Evolutionary conservation across 2,888 invertebrate species (phyloP), one percentile per base, ranked within the genome.

Genomic region (Drosophila yooni): DNA sequence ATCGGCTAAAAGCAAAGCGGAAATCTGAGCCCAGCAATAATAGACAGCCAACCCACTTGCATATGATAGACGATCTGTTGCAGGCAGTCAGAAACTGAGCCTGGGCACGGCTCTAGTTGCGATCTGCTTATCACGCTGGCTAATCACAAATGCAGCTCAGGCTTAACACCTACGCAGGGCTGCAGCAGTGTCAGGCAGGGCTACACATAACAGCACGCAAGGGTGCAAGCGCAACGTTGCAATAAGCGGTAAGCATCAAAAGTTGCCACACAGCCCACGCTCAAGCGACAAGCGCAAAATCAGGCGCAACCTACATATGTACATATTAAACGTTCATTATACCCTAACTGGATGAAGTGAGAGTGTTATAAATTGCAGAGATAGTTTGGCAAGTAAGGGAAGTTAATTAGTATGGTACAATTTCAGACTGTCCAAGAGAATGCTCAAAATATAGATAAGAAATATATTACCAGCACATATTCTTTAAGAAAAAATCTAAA

Each of bases 181-280:
- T 27, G 34, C 48, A 64, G 27, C 18, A 34, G 18, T 25, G 57
- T 29, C 34, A 31, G 54, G 18, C 52, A 62, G 57, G 52, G 58
- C 52, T 68, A 46, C 48, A 34, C 10, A n/a, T 10, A 27, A 27
- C 36, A 27, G 51, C 38, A 7, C 43, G 53, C 43, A 50, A 69
- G 66, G 74, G 73, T 21, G 54, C 70, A 65, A 64, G 66, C 61
- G 51, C 38, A 48, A 58, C 29, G 43, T 6, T 27, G 34, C 31
- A 25, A 34, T 31, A 50, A 62, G 48, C 27, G 46, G 51, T 46
- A 40, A 54, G 71, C 80, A 68, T 80, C 88, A 85, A 85, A 84
- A 78, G 88, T 74, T 68, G 73, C 82, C 80, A 76, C 68, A 57
- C 58, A 62, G 50, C 90, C 90, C 74, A 90, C 89, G 74, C 70